A percentile compares a stretch with the other conserved stretches of the same genome.
phyloP scores from a whole-genome alignment of 1,140 invertebrate species.

The Drosophila gunungcola region DNA sequence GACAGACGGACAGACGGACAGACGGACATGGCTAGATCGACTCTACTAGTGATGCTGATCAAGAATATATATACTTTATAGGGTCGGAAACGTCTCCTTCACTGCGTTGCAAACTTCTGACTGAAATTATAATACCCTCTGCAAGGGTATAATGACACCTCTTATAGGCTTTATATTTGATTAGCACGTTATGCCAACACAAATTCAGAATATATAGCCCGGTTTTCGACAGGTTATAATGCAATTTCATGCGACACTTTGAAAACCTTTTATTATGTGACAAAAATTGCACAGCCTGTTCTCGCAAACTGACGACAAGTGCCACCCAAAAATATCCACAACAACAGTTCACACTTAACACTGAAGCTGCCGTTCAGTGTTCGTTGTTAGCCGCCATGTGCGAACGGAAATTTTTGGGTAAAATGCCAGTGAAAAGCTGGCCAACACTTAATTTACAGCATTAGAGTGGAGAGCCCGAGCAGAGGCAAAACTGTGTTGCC shows the following conservation, averaged over 20 bases:
- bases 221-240: slow-evolving; percentile 14
- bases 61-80: no score
- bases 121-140: no score
- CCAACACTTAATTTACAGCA: slow-evolving; percentile 66
- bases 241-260: slow-evolving; percentile 13
- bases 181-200: neutral
- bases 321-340: slow-evolving; percentile 16
- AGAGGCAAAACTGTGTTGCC: neutral
- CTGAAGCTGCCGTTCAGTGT: slow-evolving; percentile 14
- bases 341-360: slow-evolving; percentile 20
- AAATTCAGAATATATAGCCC: neutral
- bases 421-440: slow-evolving; percentile 65
- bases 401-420: slow-evolving; percentile 46
- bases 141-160: no score
- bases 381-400: slow-evolving; percentile 47
- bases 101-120: no score
- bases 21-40: no score
- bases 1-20: no score
- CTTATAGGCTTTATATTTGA: neutral
- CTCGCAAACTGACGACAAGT: slow-evolving; percentile 13
- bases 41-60: no score
- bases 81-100: no score
- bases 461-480: slow-evolving; percentile 20
- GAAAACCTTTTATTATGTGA: slow-evolving; percentile 27
- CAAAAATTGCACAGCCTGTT: slow-evolving; percentile 21